These are phyloP conservation scores for Gopherus evgoodei DNA, from an alignment of 2,113 vertebrate genomes.

Conservation along the genomic window DNA sequence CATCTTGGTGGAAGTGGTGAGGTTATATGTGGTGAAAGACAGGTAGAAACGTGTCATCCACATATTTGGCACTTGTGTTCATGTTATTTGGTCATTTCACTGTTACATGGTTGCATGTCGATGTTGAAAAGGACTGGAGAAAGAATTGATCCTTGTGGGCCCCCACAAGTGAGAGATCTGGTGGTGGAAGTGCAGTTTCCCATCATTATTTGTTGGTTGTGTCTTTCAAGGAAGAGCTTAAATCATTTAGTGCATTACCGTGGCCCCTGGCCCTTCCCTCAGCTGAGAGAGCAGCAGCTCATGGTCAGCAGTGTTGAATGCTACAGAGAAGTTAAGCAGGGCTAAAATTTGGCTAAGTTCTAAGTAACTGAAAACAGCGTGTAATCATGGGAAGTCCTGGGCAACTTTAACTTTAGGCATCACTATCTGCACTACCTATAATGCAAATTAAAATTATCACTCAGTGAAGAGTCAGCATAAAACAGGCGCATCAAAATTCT, in stretches of 20 bases:
- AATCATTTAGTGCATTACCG: neutral
- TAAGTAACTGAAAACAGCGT: neutral
- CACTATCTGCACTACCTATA: neutral
- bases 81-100: neutral
- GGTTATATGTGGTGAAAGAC: neutral
- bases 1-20: neutral
- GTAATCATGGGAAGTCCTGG: neutral
- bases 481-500: neutral
- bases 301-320: neutral
- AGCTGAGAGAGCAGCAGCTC: neutral
- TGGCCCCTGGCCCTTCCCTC: too few species aligned
- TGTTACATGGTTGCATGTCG: neutral
- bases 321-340: neutral
- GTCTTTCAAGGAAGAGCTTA: neutral
- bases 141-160: too few species aligned
- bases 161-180: too few species aligned
- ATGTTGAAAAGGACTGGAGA: neutral
- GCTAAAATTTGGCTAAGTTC: neutral
- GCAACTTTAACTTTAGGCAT: neutral
- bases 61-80: neutral
- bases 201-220: neutral
- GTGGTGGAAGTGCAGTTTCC: neutral
- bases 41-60: neutral
- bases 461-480: neutral
- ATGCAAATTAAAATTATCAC: fast-evolving